These are phyloP conservation scores for Drosophila neotestacea DNA, from an alignment of 2,888 invertebrate species.

Conservation along the genomic window DNA sequence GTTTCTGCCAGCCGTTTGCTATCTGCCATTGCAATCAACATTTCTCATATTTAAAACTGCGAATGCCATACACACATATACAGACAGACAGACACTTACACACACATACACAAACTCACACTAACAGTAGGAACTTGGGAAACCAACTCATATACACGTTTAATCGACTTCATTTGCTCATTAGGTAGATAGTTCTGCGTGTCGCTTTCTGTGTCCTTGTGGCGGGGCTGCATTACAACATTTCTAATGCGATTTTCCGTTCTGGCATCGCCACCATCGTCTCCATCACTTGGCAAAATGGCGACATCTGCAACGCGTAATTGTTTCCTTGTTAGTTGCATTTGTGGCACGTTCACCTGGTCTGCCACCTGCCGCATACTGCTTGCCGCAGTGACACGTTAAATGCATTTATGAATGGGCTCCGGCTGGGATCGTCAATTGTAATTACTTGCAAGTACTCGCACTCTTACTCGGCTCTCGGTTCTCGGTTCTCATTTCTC, in stretches of 20 bases:
- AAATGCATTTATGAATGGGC: constrained; percentile 81
- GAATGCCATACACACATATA: constrained; percentile 26
- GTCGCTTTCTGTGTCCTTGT: constrained; percentile 47
- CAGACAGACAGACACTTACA: neutral
- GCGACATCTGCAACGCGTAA: constrained; percentile 74
- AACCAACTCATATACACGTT: constrained; percentile 57
- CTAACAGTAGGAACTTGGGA: constrained; percentile 8
- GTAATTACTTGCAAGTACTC: constrained; percentile 75
- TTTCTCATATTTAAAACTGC: constrained; percentile 67
- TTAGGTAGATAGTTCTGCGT: constrained; percentile 71
- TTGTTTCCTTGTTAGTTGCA: constrained; percentile 80
- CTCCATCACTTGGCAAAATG: constrained; percentile 22
- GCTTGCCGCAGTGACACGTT: constrained; percentile 69
- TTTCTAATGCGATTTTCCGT: constrained; percentile 75
- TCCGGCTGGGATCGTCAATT: constrained; percentile 70
- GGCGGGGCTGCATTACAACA: constrained; percentile 49
- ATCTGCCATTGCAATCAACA: constrained; percentile 64
- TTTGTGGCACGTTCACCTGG: constrained; percentile 74
- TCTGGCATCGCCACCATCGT: constrained; percentile 26
- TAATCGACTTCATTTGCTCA: constrained; percentile 82
- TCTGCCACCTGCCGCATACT: constrained; percentile 32
- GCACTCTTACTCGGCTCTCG: neutral
- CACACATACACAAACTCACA: neutral
- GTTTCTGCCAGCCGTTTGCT: constrained; percentile 25
- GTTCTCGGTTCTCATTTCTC: neutral